phyloP scores from a whole-genome alignment of 1,140 invertebrate genomes.

The Hermatobates lingyangjiaoensis region DNA sequence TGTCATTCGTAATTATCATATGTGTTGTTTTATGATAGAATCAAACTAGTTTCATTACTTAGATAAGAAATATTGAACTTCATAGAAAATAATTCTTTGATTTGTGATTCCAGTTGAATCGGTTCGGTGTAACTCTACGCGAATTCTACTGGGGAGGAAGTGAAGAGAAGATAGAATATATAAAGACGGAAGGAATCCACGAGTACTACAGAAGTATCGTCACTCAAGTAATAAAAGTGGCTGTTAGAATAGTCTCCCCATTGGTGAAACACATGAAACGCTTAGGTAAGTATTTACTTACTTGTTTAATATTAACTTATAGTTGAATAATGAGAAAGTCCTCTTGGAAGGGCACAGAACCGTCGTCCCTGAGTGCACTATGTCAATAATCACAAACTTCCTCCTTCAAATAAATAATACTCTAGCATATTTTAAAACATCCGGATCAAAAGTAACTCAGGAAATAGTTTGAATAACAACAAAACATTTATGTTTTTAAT shows the following conservation, averaged over 20 bases:
- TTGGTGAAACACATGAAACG: not conserved
- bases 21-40: not conserved
- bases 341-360: not conserved
- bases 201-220: not conserved
- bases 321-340: not conserved
- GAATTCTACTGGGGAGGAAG: not conserved
- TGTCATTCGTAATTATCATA: no score
- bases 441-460: not conserved
- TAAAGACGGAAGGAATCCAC: not conserved
- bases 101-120: not conserved
- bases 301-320: no score
- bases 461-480: not conserved
- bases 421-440: not conserved
- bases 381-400: not conserved
- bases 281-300: not conserved
- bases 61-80: not conserved
- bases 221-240: not conserved
- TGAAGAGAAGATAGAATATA: not conserved
- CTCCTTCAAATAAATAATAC: not conserved
- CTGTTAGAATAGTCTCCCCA: not conserved
- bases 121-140: not conserved
- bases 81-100: not conserved
- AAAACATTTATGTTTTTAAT: no score
- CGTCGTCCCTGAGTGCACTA: not conserved
- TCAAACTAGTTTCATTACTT: not conserved